A percentile compares a stretch with the other conserved stretches of the same genome.
phyloP scores from a whole-genome alignment of 1,140 invertebrate genomes.

The Brachystomella parvula region DNA sequence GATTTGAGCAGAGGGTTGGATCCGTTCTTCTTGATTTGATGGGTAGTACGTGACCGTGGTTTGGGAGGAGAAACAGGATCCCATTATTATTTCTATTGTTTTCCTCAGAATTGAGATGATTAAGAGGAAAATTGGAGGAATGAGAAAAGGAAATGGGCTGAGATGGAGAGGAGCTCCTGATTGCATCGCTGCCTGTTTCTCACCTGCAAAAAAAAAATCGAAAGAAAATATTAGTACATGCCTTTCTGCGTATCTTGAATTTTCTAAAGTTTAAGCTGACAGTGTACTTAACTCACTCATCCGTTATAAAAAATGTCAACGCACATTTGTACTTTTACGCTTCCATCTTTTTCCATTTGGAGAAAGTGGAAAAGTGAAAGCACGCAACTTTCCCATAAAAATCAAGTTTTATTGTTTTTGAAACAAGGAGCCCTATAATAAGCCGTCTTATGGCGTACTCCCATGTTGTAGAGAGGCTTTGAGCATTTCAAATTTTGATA shows the following conservation, averaged over 20 bases:
- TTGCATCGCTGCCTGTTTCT: constrained; percentile 2
- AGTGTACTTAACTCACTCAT: background rate
- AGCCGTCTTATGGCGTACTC: no score
- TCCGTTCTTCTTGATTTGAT: no score
- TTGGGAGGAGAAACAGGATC: no score
- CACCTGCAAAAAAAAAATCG: background rate
- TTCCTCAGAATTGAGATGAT: no score
- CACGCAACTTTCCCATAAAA: background rate
- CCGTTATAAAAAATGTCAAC: background rate
- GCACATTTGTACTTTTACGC: no score
- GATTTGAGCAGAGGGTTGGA: no score
- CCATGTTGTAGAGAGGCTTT: no score
- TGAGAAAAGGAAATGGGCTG: no score
- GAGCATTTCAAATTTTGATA: background rate
- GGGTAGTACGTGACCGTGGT: no score
- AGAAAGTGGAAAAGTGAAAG: background rate
- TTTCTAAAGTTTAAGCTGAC: background rate
- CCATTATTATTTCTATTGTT: no score
- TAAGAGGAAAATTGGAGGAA: no score
- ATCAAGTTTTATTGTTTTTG: background rate
- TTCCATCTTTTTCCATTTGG: no score
- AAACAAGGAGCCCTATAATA: background rate
- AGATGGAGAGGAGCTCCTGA: background rate
- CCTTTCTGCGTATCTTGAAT: background rate
- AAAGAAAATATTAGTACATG: background rate